Percentiles rank a stretch among this genome's conserved stretches.
Evolutionary conservation across 2,113 vertebrate species (phyloP).

Genomic region (Melanostigma gelatinosum): DNA sequence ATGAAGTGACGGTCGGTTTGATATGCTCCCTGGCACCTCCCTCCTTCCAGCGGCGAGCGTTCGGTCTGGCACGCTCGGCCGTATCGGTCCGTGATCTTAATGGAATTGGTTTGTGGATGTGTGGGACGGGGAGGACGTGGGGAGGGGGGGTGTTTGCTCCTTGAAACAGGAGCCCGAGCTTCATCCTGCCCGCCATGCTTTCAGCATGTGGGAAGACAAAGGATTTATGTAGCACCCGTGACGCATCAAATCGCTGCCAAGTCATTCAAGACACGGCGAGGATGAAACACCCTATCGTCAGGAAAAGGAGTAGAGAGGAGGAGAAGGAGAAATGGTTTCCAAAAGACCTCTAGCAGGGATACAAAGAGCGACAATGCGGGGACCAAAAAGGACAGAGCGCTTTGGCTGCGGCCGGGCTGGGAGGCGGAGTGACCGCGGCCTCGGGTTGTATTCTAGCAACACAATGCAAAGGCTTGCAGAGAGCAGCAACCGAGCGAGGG

Average conservation of each 20-base stretch:
- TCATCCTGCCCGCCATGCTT: slow-evolving; percentile 65
- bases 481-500: slow-evolving; percentile 49
- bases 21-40: slow-evolving; percentile 61
- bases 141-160: slow-evolving; percentile 42
- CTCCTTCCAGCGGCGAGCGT: slow-evolving; percentile 48
- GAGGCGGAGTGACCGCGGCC: slow-evolving; percentile 38
- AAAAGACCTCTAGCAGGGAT: slow-evolving; percentile 60
- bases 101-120: slow-evolving; percentile 75
- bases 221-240: slow-evolving; percentile 72
- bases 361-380: slow-evolving; percentile 56
- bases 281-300: slow-evolving; percentile 56
- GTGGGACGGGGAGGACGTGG: slow-evolving; percentile 37
- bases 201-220: slow-evolving; percentile 73
- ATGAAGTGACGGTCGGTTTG: slow-evolving; percentile 61
- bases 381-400: slow-evolving; percentile 27
- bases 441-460: slow-evolving; percentile 53
- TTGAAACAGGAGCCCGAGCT: slow-evolving; percentile 68
- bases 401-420: slow-evolving; percentile 31
- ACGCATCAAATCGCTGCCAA: slow-evolving; percentile 76
- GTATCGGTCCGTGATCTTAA: slow-evolving; percentile 77
- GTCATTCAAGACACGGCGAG: slow-evolving; percentile 65
- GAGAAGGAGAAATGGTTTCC: slow-evolving; percentile 58
- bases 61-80: slow-evolving; percentile 50
- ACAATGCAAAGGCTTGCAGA: slow-evolving; percentile 59
- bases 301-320: slow-evolving; percentile 20